These are phyloP conservation scores for Neopipo cinnamomea DNA, from an alignment of 2,113 vertebrate genomes.

Conservation along the genomic window DNA sequence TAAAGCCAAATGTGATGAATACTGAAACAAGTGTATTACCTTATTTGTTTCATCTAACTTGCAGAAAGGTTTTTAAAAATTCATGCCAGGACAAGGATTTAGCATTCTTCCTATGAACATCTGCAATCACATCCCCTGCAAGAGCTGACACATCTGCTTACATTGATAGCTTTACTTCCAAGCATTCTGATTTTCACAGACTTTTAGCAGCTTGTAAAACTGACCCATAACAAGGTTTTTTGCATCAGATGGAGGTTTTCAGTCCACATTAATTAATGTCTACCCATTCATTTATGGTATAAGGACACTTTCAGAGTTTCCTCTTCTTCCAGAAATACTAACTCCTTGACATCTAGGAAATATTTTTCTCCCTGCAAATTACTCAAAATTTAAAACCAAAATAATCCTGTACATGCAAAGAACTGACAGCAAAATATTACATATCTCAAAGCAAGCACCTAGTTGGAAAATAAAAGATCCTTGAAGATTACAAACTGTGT, in stretches of 20 bases:
- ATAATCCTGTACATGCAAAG: background rate
- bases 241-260: background rate
- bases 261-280: background rate
- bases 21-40: background rate
- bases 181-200: background rate
- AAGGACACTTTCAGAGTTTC: background rate
- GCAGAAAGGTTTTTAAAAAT: conserved; percentile 28
- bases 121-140: background rate
- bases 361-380: background rate
- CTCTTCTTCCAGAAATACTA: background rate
- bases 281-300: background rate
- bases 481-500: background rate
- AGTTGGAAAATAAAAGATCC: background rate
- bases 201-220: background rate
- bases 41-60: background rate
- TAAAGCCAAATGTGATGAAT: background rate
- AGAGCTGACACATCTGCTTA: conserved; percentile 27
- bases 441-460: background rate
- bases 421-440: background rate
- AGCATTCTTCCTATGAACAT: background rate
- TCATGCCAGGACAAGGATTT: background rate
- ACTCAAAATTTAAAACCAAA: background rate
- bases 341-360: background rate
- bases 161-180: background rate
- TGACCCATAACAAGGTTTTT: background rate